Conservation (phyloP, 2,797 vertebrate genomes). For the Microctenopoma stevenorrisi region DNA sequence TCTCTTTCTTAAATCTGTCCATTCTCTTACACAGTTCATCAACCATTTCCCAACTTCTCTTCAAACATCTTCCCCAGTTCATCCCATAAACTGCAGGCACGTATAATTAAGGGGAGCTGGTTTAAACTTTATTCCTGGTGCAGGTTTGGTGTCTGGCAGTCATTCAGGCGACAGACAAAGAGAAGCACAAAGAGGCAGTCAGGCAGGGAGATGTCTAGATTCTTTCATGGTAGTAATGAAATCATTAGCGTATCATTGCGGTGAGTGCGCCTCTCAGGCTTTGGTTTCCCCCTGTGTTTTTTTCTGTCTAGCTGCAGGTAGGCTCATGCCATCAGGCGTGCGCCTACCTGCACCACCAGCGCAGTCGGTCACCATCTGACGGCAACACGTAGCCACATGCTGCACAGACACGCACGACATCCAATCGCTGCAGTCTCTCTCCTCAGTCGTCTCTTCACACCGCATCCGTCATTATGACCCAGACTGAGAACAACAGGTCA, state of each 20-base stretch:
- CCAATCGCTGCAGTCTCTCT: conserved; percentile 25
- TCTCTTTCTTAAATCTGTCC: not conserved
- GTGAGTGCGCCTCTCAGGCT: conserved; percentile 52
- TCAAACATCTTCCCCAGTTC: conserved; percentile 40
- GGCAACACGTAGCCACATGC: conserved; percentile 36
- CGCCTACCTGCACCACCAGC: no score
- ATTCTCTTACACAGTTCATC: conserved; percentile 16
- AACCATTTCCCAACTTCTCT: conserved; percentile 37
- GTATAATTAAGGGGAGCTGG: conserved; percentile 44
- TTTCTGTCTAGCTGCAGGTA: conserved; percentile 56
- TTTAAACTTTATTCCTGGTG: conserved; percentile 33
- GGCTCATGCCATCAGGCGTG: conserved; percentile 29
- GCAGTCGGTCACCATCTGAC: conserved; percentile 39
- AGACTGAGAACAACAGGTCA: conserved; percentile 54
- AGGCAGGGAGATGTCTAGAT: conserved; percentile 17
- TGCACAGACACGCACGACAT: conserved; percentile 33
- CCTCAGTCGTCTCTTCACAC: conserved; percentile 35
- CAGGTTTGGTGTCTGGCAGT: conserved; percentile 51
- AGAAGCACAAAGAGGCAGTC: conserved; percentile 24
- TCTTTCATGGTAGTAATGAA: conserved; percentile 42
- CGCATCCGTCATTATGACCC: conserved; percentile 54
- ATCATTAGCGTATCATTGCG: conserved; percentile 54
- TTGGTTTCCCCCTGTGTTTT: conserved; percentile 47
- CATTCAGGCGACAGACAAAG: conserved; percentile 43
- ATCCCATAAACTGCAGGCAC: conserved; percentile 12